Percentiles rank a stretch among this genome's conserved stretches.
phyloP scores from a whole-genome alignment of 1,140 invertebrate genomes.

The Drosophila saltans region DNA sequence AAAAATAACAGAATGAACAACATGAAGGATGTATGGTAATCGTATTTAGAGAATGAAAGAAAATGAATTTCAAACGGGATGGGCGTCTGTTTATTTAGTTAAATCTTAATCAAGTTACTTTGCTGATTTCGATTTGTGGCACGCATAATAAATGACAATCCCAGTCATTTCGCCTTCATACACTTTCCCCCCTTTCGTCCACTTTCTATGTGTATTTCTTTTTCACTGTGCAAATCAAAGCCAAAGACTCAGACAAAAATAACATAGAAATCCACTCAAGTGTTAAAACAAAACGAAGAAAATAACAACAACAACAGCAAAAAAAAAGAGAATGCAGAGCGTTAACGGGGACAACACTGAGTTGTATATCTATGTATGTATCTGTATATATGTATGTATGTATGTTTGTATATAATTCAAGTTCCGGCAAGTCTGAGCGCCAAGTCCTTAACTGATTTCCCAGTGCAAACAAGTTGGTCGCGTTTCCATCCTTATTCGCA shows the following conservation, averaged over 20 bases:
- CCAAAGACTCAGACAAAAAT: slow-evolving; percentile 62
- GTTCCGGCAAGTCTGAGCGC: slow-evolving; percentile 55
- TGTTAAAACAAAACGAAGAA: slow-evolving; percentile 68
- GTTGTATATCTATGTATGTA: slow-evolving; percentile 42
- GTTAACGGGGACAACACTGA: slow-evolving; percentile 61
- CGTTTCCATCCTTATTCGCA: slow-evolving; percentile 30
- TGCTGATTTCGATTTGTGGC: slow-evolving; percentile 79
- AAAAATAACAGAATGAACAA: neutral
- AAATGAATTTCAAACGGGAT: slow-evolving; percentile 25
- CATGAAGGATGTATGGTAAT: neutral
- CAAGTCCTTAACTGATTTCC: slow-evolving; percentile 80
- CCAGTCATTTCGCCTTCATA: neutral
- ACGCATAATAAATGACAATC: slow-evolving; percentile 74
- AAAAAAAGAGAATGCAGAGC: slow-evolving; percentile 30
- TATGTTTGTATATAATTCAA: slow-evolving; percentile 47
- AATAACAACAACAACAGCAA: slow-evolving; percentile 41
- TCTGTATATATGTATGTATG: slow-evolving; percentile 28
- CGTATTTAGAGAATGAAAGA: neutral
- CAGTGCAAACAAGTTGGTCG: slow-evolving; percentile 77
- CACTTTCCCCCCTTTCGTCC: neutral
- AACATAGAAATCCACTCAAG: slow-evolving; percentile 82
- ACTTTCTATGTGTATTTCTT: neutral
- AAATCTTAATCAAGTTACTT: slow-evolving; percentile 80
- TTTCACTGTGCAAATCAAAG: slow-evolving; percentile 56
- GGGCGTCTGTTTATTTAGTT: slow-evolving; percentile 66